Percentiles rank a stretch among this genome's conserved stretches.
Conservation (phyloP, 2,113 vertebrate species). For the Chinchilla lanigera region DNA sequence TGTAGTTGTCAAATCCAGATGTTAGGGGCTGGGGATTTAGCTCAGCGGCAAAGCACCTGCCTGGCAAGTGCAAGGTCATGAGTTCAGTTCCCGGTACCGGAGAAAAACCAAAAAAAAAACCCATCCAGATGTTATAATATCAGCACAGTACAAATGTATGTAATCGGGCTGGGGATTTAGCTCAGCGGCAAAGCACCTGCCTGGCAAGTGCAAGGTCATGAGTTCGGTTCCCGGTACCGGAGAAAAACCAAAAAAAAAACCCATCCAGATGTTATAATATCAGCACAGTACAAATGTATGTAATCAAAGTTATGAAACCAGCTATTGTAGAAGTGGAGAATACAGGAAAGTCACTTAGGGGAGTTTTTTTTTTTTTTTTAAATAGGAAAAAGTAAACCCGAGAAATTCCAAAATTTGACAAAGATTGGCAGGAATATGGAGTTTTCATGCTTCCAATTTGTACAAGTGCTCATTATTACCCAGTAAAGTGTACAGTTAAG, state of each 20-base stretch:
- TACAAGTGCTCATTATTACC: constrained; percentile 36
- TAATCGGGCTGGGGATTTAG: too few relatives aligned
- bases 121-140: too few relatives aligned
- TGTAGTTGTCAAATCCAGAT: neutral
- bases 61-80: too few relatives aligned
- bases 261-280: neutral
- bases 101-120: too few relatives aligned
- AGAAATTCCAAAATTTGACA: neutral
- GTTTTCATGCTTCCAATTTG: neutral
- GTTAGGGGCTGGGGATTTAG: too few relatives aligned
- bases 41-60: too few relatives aligned
- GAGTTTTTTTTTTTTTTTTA: neutral
- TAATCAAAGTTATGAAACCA: neutral
- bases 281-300: neutral
- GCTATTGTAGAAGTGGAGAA: neutral
- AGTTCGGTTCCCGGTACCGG: too few relatives aligned
- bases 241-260: too few relatives aligned
- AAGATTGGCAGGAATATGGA: neutral
- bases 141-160: too few relatives aligned
- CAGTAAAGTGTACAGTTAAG: constrained; percentile 29
- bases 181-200: too few relatives aligned
- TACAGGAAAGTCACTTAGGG: neutral
- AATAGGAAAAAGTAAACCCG: neutral
- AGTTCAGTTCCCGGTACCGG: too few relatives aligned
- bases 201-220: too few relatives aligned